A percentile compares a stretch with the other conserved stretches of the same genome.
Conservation (phyloP, 2,888 invertebrate genomes). For the Parochlus steinenii region DNA sequence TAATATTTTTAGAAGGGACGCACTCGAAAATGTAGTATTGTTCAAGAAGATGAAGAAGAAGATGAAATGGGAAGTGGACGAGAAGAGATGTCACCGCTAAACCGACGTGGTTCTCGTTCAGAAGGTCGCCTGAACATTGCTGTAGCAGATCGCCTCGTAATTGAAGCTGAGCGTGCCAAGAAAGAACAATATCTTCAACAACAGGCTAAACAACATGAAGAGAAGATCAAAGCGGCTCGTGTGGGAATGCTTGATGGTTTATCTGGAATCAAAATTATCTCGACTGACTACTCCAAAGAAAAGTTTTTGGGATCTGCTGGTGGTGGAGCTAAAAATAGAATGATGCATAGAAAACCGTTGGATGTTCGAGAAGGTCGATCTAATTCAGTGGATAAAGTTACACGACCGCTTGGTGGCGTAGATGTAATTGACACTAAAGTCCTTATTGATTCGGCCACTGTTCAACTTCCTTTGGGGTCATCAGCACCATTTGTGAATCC, state of each 20-base stretch:
- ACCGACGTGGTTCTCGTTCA: conserved; percentile 58
- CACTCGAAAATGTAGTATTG: conserved; percentile 77
- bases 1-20: conserved; percentile 33
- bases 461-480: conserved; percentile 34
- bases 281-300: conserved; percentile 13
- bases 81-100: conserved; percentile 34
- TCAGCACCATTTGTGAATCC: conserved; percentile 20
- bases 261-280: conserved; percentile 6
- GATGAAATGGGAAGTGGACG: conserved; percentile 44
- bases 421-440: conserved; percentile 15
- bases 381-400: conserved; percentile 14
- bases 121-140: conserved; percentile 61
- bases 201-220: background rate
- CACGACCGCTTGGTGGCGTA: conserved; percentile 15
- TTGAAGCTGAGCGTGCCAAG: conserved; percentile 37
- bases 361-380: conserved; percentile 11
- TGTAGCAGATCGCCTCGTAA: conserved; percentile 42
- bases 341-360: background rate
- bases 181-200: conserved; percentile 26
- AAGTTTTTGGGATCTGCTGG: conserved; percentile 8
- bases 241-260: conserved; percentile 4
- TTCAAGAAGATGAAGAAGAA: conserved; percentile 85
- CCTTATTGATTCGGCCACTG: conserved; percentile 36
- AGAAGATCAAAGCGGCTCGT: background rate
- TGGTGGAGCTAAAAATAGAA: conserved; percentile 1